Conservation (phyloP, 2,797 vertebrate genomes). For the Natrix natrix region DNA sequence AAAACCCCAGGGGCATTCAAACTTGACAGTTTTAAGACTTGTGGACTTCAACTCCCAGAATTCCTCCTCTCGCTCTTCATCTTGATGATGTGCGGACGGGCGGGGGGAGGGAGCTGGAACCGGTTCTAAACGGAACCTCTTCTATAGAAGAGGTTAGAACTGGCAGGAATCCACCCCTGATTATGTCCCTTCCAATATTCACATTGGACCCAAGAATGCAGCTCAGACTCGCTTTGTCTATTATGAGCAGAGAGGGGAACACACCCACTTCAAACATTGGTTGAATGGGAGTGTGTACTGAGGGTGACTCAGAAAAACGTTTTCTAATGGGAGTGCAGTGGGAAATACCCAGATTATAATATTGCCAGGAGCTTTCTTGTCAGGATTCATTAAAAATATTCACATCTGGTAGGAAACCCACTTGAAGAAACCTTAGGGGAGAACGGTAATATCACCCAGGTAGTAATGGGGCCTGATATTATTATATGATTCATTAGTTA, state of each 20-base stretch:
- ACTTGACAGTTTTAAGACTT: too few species aligned
- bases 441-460: not conserved
- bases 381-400: not conserved
- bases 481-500: not conserved
- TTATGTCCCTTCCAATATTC: not conserved
- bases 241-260: not conserved
- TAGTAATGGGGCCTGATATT: not conserved
- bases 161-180: too few species aligned
- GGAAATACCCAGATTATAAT: constrained; percentile 5
- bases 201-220: not conserved
- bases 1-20: too few species aligned
- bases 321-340: not conserved
- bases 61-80: too few species aligned
- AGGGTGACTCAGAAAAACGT: not conserved
- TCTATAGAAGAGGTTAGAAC: too few species aligned
- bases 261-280: not conserved
- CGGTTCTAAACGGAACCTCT: too few species aligned
- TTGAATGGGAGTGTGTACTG: not conserved
- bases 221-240: not conserved
- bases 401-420: not conserved
- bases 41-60: too few species aligned
- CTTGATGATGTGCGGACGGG: too few species aligned
- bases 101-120: too few species aligned
- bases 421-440: not conserved
- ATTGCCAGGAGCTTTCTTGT: not conserved